Base-by-base conservation (phyloP, 2,888 invertebrate species). In the Drosophila tripunctata region DNA sequence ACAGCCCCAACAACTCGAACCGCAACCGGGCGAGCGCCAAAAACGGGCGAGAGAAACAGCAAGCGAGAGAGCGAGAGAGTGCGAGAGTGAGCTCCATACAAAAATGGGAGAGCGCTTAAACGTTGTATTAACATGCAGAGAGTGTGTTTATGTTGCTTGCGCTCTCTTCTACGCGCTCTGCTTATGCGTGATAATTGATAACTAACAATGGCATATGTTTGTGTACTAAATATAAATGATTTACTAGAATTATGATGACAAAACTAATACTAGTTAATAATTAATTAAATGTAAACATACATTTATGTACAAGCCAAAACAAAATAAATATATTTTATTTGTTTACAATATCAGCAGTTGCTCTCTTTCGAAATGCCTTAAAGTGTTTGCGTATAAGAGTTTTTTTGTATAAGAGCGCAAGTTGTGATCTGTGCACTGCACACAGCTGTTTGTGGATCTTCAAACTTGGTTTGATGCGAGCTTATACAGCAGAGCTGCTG, bases 401-500 rank as follows among this genome's bases (percentile, higher is more conserved):
- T 17, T 38, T 47, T 38, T 17, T 50, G 67, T 67, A 67, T 48
- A 36, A 10, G 36, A 27, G 55, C 22, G 36, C 27, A 58, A 22
- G n/a, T 27, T 27, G n/a, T 12, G 40, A 48, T 40, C 45, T 14
- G 44, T 14, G 22, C 27, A 19, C 36, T 14, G 22, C 27, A 19
- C 36, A 44, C 68, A 67, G 74, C 68, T 69, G 64, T 24, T 64
- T 38, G 8, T 12, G 33, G 1, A 17, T 31, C 10, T 50, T 69
- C 68, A 45, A 67, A 74, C 74, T 50, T 67, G 69, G 74, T 58
- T 69, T 44, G 68, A 73, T 21, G 8, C n/a, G 3, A 21, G 22
- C 12, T 41, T 24, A 12, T 52, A 12, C 21, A 64, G 65, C 14
- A 7, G n/a, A 30, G 22, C 43, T 52, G 50, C 36, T 55, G 30